Evolutionary conservation across 2,797 vertebrate genomes (phyloP).

Genomic region (Carcharodon carcharias): DNA sequence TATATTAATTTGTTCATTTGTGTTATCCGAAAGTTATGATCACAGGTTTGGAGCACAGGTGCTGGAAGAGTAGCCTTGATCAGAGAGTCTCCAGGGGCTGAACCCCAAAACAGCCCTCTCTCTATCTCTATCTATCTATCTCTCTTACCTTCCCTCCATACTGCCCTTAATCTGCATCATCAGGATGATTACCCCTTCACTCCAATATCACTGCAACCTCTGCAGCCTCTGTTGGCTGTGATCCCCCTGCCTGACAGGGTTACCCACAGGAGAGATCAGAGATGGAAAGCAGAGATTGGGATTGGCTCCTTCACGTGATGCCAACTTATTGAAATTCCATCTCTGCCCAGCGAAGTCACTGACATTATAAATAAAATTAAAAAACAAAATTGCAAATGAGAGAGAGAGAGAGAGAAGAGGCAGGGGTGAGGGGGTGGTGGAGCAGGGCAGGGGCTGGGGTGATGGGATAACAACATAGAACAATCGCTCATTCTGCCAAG

Average conservation of each 20-base stretch:
- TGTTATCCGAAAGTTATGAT: neutral
- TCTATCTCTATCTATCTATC: neutral
- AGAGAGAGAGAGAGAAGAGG: neutral
- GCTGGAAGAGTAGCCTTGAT: neutral
- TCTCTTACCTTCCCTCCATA: neutral
- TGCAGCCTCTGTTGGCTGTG: neutral
- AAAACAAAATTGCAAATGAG: neutral
- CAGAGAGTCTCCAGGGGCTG: neutral
- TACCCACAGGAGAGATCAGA: neutral
- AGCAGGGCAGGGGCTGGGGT: too few species aligned
- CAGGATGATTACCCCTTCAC: neutral
- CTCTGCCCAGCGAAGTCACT: neutral
- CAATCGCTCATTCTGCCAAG: neutral
- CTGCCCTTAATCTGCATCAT: neutral
- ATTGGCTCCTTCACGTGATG: neutral
- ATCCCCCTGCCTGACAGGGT: too few species aligned
- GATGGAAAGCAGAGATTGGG: neutral
- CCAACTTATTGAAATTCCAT: neutral
- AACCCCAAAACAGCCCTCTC: neutral
- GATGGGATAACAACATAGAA: neutral
- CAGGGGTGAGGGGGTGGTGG: neutral
- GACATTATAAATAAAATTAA: neutral
- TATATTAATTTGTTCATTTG: neutral
- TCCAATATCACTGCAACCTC: neutral
- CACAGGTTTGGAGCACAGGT: neutral